Conservation (phyloP, 2,888 invertebrate species). For the Branchellion lobata region DNA sequence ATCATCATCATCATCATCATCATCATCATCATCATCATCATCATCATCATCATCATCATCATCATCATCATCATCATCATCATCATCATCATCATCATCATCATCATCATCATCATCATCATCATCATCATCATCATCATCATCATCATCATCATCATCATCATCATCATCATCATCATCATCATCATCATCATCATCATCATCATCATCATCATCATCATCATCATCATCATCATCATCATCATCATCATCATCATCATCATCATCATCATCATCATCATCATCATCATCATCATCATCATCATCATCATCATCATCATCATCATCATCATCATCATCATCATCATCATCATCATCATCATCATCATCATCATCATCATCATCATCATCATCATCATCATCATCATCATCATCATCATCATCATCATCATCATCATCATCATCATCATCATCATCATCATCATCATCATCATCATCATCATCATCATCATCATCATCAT, state of each 20-base stretch:
- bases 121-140: not conserved
- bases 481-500: not conserved
- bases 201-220: not conserved
- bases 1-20: not conserved
- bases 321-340: not conserved
- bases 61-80: not conserved
- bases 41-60: not conserved
- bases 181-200: not conserved
- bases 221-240: not conserved
- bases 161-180: not conserved
- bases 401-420: not conserved
- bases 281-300: not conserved
- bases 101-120: not conserved
- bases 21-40: not conserved
- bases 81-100: not conserved
- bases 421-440: conserved; percentile 1
- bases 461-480: not conserved
- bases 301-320: not conserved
- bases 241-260: not conserved
- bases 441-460: not conserved
- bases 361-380: not conserved
- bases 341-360: not conserved
- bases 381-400: not conserved
- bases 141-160: not conserved
- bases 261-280: not conserved